phyloP scores from a whole-genome alignment of 2,797 vertebrate genomes.

The Halcyon smyrnensis region DNA sequence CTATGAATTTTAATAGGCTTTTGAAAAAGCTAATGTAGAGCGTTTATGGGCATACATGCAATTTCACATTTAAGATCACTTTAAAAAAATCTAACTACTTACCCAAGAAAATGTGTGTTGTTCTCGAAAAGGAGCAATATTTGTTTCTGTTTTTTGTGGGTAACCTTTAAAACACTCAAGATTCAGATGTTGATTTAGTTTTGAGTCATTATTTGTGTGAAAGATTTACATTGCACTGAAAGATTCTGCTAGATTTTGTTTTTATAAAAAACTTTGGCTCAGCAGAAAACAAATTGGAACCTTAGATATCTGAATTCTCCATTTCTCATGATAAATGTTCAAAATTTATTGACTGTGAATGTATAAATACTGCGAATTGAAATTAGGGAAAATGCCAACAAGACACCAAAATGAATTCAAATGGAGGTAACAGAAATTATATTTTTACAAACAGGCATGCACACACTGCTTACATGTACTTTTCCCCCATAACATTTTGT shows the following conservation, averaged over 20 bases:
- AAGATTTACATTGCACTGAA: background rate
- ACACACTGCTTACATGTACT: no score
- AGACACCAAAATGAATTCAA: background rate
- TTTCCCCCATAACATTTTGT: background rate
- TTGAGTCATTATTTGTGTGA: background rate
- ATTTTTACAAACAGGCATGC: background rate
- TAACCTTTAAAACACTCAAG: background rate
- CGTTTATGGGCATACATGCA: background rate
- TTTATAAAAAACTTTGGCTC: background rate
- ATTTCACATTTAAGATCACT: background rate
- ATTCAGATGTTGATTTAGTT: background rate
- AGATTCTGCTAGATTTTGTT: background rate
- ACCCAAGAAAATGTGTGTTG: background rate
- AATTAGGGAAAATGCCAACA: background rate
- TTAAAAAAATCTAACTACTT: background rate
- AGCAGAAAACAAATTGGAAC: conserved; percentile 32
- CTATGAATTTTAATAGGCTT: conserved; percentile 2
- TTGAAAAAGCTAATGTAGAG: background rate
- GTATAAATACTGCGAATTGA: background rate
- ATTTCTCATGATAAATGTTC: background rate
- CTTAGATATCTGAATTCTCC: background rate
- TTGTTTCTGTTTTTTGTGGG: background rate
- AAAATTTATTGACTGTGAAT: conserved; percentile 24
- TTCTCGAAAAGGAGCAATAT: background rate
- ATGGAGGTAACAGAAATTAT: background rate